Conservation (phyloP, 2,113 vertebrate species). For the Plotosus lineatus region DNA sequence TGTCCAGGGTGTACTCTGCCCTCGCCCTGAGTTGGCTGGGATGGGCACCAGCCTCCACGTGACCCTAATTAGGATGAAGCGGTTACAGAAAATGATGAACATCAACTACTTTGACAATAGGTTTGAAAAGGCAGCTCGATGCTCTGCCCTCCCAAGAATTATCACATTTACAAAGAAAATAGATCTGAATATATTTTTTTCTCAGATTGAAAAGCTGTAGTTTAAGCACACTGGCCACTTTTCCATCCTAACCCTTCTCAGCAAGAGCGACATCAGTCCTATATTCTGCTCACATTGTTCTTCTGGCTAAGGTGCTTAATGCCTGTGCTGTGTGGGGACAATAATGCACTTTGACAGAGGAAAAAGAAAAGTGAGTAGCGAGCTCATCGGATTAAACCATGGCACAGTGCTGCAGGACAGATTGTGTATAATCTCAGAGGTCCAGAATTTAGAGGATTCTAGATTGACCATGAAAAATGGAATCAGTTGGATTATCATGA, state of each 20-base stretch:
- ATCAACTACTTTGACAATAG: no score
- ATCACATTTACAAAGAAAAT: background rate
- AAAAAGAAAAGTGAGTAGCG: constrained; percentile 36
- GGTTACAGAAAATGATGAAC: no score
- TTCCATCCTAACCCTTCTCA: constrained; percentile 31
- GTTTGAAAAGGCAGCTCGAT: no score
- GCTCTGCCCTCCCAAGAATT: background rate
- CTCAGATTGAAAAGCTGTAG: constrained; percentile 22
- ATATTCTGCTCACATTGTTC: constrained; percentile 30
- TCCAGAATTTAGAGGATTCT: constrained; percentile 48
- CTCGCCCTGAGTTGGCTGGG: no score
- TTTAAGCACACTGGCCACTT: background rate
- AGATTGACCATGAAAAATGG: constrained; percentile 60
- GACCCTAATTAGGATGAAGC: no score
- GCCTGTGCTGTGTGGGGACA: constrained; percentile 32
- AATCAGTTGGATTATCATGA: constrained; percentile 55
- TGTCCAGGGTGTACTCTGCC: no score
- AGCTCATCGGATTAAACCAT: constrained; percentile 45
- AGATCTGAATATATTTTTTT: background rate
- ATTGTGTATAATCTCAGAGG: constrained; percentile 66
- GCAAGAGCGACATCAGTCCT: constrained; percentile 27
- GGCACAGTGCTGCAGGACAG: constrained; percentile 47
- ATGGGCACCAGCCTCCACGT: no score
- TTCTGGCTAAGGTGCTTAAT: constrained; percentile 42
- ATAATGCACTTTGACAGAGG: constrained; percentile 49